Percentiles rank a stretch among this genome's conserved stretches.
Evolutionary conservation across 2,888 invertebrate species (phyloP).

Genomic region (Nematopogon swammerdamellus): DNA sequence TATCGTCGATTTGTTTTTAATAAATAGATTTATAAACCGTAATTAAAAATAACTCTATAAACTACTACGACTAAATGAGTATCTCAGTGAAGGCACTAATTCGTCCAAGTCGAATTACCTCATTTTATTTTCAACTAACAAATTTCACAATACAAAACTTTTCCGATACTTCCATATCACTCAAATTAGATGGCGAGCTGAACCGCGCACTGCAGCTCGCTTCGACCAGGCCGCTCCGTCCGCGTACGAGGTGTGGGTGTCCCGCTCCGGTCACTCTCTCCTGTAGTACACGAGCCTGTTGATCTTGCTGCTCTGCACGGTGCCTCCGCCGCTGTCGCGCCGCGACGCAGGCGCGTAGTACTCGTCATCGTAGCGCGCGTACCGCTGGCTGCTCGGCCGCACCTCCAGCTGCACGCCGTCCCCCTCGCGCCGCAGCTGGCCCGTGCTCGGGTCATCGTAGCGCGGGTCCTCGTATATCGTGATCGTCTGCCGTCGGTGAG

Average conservation of each 20-base stretch:
- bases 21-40: slow-evolving; percentile 8
- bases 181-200: no score
- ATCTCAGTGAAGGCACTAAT: slow-evolving; percentile 16
- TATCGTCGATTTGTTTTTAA: slow-evolving; percentile 4
- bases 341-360: slow-evolving; percentile 24
- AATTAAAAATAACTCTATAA: slow-evolving; percentile 4
- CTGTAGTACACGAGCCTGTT: slow-evolving; percentile 50
- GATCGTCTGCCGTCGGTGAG: slow-evolving; percentile 46
- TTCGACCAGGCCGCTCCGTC: no score
- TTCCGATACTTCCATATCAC: no score
- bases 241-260: no score
- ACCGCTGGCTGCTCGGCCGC: slow-evolving; percentile 43
- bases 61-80: slow-evolving; percentile 18
- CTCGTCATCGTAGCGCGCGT: slow-evolving; percentile 42
- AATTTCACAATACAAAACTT: no score
- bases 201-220: no score
- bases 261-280: slow-evolving; percentile 23
- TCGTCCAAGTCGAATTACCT: no score
- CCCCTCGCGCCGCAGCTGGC: slow-evolving; percentile 34
- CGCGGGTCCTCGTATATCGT: slow-evolving; percentile 52
- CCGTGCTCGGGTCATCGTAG: slow-evolving; percentile 36
- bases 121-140: no score
- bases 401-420: slow-evolving; percentile 37
- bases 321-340: slow-evolving; percentile 19
- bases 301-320: slow-evolving; percentile 42